Evolutionary conservation across 2,797 vertebrate genomes (phyloP).

Genomic region (Ficedula albicollis): DNA sequence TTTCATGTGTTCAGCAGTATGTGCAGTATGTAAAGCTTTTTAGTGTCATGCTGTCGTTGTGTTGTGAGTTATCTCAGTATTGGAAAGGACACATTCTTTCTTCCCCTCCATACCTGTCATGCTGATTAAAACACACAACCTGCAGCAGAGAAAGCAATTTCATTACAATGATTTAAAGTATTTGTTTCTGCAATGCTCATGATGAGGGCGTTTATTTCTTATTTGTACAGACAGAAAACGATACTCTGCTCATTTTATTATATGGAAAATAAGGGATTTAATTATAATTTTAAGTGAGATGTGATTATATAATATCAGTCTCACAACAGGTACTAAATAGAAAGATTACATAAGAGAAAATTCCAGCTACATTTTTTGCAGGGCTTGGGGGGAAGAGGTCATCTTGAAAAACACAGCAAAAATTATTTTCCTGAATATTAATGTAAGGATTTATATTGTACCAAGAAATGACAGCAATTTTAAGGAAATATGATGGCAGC

Average conservation of each 20-base stretch:
- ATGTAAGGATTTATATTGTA: not conserved
- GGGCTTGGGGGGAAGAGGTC: not conserved
- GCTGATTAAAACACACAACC: not conserved
- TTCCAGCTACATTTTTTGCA: not conserved
- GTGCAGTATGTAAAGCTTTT: not conserved
- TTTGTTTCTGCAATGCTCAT: not conserved
- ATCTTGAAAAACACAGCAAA: not conserved
- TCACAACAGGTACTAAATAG: not conserved
- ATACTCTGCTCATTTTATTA: not conserved
- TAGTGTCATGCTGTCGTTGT: not conserved
- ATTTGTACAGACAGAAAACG: not conserved
- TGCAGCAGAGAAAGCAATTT: not conserved
- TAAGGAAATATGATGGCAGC: not conserved
- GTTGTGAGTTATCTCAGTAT: not conserved
- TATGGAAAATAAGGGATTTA: not conserved
- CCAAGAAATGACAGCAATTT: not conserved
- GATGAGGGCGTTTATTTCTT: not conserved
- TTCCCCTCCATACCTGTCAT: not conserved
- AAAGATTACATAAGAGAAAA: not conserved
- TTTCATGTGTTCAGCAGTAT: not conserved
- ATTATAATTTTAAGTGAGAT: not conserved
- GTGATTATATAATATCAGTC: not conserved
- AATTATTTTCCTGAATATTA: constrained; percentile 4
- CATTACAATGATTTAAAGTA: not conserved
- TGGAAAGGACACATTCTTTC: not conserved